phyloP scores from a whole-genome alignment of 2,113 vertebrate species.

The Mobula birostris region DNA sequence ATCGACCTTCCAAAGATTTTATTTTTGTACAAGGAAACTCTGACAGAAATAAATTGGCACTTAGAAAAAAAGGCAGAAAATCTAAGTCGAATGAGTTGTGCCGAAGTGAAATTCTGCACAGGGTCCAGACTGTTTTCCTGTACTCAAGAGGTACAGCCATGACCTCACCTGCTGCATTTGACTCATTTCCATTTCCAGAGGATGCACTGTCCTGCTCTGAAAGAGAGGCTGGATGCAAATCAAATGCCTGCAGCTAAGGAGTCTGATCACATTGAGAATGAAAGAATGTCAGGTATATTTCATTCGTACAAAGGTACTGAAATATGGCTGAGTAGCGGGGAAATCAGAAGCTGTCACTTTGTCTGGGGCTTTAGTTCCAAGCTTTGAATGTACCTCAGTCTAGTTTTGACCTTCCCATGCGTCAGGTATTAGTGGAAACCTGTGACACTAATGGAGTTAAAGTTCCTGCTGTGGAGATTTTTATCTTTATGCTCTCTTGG shows the following conservation, averaged over 20 bases:
- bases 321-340: neutral
- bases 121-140: neutral
- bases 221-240: neutral
- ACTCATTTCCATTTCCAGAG: neutral
- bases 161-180: neutral
- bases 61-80: neutral
- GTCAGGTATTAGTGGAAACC: neutral
- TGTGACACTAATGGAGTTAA: constrained; percentile 17
- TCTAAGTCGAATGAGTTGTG: neutral
- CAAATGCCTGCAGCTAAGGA: neutral
- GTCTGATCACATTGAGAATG: neutral
- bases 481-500: neutral
- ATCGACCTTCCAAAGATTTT: neutral
- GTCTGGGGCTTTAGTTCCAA: neutral
- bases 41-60: neutral
- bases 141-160: neutral
- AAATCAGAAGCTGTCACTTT: neutral
- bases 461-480: neutral
- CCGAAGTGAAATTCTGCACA: neutral
- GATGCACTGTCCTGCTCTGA: neutral
- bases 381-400: neutral
- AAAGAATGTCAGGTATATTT: neutral
- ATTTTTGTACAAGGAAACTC: neutral
- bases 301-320: neutral
- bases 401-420: neutral